Conservation (phyloP, 2,113 vertebrate genomes). For the Myiopsitta monachus region DNA sequence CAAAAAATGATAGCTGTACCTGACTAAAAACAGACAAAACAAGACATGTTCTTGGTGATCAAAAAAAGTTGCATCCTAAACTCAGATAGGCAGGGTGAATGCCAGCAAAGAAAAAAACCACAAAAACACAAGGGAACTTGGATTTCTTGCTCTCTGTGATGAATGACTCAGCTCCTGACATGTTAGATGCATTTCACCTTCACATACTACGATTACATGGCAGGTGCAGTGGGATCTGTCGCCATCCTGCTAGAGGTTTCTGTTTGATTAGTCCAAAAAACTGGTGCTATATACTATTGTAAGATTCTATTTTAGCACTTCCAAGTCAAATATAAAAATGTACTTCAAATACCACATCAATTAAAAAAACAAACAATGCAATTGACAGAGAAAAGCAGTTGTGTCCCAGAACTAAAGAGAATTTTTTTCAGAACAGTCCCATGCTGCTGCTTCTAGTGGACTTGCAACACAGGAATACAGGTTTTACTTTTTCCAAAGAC, state of each 20-base stretch:
- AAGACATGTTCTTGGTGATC: neutral
- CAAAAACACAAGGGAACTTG: neutral
- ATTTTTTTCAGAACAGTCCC: neutral
- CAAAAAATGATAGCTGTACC: neutral
- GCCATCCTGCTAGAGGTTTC: neutral
- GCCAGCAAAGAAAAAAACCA: neutral
- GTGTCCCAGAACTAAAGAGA: neutral
- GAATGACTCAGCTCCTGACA: neutral
- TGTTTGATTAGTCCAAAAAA: neutral
- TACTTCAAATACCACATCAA: neutral
- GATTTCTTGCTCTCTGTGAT: neutral
- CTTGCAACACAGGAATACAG: neutral
- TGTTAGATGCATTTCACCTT: conserved; percentile 9
- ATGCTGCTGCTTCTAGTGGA: neutral
- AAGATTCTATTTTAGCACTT: neutral
- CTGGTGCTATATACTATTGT: neutral
- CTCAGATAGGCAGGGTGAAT: neutral
- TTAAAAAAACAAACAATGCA: neutral
- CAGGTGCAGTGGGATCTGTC: neutral
- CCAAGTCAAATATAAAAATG: neutral
- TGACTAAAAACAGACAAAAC: neutral
- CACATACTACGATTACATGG: neutral
- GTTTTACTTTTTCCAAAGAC: neutral
- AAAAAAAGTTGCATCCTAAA: neutral
- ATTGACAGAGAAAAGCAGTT: neutral